phyloP scores from a whole-genome alignment of 92 coral and sea anemone genomes.

The Porites lobata region DNA sequence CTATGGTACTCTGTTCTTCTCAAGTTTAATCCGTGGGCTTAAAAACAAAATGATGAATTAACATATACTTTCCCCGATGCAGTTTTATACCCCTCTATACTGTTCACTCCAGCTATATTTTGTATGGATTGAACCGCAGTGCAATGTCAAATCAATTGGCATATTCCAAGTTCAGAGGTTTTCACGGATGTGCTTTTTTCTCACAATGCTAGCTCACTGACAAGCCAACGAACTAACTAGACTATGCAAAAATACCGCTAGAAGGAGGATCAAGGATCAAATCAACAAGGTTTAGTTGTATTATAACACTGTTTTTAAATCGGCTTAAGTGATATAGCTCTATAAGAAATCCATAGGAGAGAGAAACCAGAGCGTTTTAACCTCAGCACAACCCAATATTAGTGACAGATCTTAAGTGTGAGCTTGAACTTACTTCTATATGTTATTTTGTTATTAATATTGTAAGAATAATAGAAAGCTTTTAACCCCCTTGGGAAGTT shows the following conservation, averaged over 20 bases:
- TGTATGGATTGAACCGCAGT: no score
- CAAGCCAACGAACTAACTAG: background rate
- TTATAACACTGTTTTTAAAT: constrained; percentile 6
- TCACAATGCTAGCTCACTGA: background rate
- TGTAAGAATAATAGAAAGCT: constrained; percentile 14
- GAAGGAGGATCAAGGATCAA: background rate
- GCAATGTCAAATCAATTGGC: no score
- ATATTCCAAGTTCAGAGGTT: no score
- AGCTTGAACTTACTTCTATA: background rate
- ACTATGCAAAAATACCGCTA: background rate
- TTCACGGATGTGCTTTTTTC: background rate
- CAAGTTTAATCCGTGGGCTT: no score
- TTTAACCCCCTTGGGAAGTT: constrained; percentile 28
- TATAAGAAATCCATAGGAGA: background rate
- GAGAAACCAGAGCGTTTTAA: constrained; percentile 12
- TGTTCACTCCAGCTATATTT: no score
- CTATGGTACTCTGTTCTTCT: no score
- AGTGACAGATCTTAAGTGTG: constrained; percentile 16
- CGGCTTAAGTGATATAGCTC: constrained; percentile 13
- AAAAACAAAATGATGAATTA: no score
- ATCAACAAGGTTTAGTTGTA: constrained; percentile 25
- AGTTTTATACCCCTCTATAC: no score
- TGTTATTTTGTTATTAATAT: constrained; percentile 43
- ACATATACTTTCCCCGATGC: no score
- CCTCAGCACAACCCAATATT: constrained; percentile 16